Percentiles rank a stretch among this genome's conserved stretches.
Evolutionary conservation across 2,797 vertebrate genomes (phyloP).

Genomic region (Tachyglossus aculeatus): DNA sequence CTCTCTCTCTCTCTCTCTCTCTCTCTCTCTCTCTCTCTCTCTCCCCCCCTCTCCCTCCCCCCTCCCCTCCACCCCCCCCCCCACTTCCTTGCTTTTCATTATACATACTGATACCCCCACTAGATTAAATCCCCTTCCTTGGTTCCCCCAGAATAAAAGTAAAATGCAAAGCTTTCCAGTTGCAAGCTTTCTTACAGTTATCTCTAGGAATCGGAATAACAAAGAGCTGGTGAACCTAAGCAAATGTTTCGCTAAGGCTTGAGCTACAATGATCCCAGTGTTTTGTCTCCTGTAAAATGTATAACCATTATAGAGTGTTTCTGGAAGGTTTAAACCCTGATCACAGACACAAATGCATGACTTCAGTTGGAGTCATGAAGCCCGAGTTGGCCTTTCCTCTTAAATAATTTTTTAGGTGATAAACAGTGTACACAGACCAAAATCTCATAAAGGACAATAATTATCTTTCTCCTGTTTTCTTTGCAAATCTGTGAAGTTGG

Average conservation of each 20-base stretch:
- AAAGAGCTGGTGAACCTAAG: not conserved
- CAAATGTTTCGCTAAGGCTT: not conserved
- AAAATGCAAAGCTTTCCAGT: no score
- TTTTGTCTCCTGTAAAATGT: not conserved
- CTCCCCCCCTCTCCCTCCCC: no score
- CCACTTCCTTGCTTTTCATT: no score
- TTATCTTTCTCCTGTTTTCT: slow-evolving; percentile 15
- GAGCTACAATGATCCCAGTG: not conserved
- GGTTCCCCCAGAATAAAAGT: no score
- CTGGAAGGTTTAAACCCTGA: not conserved
- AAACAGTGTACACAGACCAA: slow-evolving; percentile 18
- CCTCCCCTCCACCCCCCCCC: no score
- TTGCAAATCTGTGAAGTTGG: slow-evolving; percentile 27
- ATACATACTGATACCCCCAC: no score
- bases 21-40: no score
- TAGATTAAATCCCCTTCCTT: no score
- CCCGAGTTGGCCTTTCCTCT: not conserved
- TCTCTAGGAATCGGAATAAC: no score
- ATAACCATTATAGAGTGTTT: not conserved
- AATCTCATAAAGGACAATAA: not conserved
- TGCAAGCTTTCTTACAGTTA: no score
- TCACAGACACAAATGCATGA: not conserved
- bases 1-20: no score
- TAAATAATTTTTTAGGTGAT: slow-evolving; percentile 1
- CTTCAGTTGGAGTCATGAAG: not conserved